phyloP scores from a whole-genome alignment of 2,888 invertebrate species.

The Aporophyla nigra region DNA sequence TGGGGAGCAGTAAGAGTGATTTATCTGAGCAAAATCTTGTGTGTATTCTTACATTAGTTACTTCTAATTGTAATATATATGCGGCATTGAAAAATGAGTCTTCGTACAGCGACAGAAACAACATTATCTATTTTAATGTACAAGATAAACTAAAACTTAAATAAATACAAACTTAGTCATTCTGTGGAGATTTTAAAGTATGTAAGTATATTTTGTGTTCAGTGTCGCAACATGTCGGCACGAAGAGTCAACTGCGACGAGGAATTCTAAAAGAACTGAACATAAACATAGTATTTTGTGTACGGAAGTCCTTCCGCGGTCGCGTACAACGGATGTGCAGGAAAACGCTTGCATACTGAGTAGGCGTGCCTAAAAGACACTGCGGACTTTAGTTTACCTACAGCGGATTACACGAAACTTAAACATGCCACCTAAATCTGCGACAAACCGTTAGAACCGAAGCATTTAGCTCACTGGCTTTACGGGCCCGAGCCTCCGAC shows the following conservation, averaged over 20 bases:
- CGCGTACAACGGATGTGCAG: slow-evolving; percentile 90
- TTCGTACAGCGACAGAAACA: slow-evolving; percentile 2
- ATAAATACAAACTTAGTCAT: slow-evolving; percentile 54
- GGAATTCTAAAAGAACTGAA: slow-evolving; percentile 89
- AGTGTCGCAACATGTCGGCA: slow-evolving; percentile 86
- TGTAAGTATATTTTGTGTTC: slow-evolving; percentile 82
- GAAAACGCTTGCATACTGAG: slow-evolving; percentile 91
- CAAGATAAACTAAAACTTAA: slow-evolving; percentile 45
- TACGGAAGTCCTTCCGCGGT: slow-evolving; percentile 89
- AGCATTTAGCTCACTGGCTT: slow-evolving; percentile 79
- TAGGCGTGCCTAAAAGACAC: slow-evolving; percentile 90
- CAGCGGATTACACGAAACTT: slow-evolving; percentile 89
- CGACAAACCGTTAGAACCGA: slow-evolving; percentile 82
- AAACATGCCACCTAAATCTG: slow-evolving; percentile 88
- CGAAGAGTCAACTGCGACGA: slow-evolving; percentile 87
- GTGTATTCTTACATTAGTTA: slow-evolving; percentile 26
- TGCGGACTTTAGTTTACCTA: slow-evolving; percentile 89
- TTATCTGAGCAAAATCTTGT: slow-evolving; percentile 59
- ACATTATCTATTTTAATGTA: slow-evolving; percentile 23
- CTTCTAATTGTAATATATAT: slow-evolving; percentile 36
- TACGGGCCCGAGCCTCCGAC: slow-evolving; percentile 74
- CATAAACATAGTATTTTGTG: slow-evolving; percentile 89
- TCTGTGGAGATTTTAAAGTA: slow-evolving; percentile 77
- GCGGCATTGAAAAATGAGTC: slow-evolving; percentile 15
- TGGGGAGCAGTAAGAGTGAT: slow-evolving; percentile 57